phyloP scores from a whole-genome alignment of 2,888 invertebrate genomes.

The Achlya flavicornis region DNA sequence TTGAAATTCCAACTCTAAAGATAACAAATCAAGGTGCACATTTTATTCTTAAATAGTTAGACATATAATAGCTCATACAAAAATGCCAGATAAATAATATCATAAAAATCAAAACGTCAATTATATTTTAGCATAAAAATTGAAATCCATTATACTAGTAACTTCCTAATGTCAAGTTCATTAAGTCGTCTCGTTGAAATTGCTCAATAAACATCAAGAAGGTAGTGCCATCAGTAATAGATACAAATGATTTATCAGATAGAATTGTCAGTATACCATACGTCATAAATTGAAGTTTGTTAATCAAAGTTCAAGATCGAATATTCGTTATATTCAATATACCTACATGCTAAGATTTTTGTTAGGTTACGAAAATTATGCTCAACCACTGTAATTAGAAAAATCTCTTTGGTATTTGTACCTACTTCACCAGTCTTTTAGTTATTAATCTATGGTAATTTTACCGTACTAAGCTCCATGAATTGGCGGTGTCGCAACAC shows the following conservation, averaged over 20 bases:
- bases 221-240: neutral
- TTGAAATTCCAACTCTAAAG: too few relatives aligned
- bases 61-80: neutral
- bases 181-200: neutral
- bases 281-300: neutral
- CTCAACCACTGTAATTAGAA: too few relatives aligned
- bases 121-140: conserved; percentile 9
- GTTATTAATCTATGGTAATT: conserved; percentile 57
- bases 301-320: conserved; percentile 9
- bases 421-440: conserved; percentile 13
- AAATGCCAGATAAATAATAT: neutral
- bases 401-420: neutral
- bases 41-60: too few relatives aligned
- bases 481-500: conserved; percentile 77
- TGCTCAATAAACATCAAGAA: neutral
- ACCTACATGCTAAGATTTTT: neutral
- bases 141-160: conserved; percentile 3
- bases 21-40: neutral
- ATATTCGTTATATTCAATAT: neutral
- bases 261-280: neutral
- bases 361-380: too few relatives aligned
- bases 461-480: conserved; percentile 68
- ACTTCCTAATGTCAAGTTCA: conserved; percentile 6
- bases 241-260: neutral
- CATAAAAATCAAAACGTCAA: conserved; percentile 1